A percentile compares a stretch with the other conserved stretches of the same genome.
phyloP scores from a whole-genome alignment of 2,113 vertebrate genomes.

The Dicaeum eximium region DNA sequence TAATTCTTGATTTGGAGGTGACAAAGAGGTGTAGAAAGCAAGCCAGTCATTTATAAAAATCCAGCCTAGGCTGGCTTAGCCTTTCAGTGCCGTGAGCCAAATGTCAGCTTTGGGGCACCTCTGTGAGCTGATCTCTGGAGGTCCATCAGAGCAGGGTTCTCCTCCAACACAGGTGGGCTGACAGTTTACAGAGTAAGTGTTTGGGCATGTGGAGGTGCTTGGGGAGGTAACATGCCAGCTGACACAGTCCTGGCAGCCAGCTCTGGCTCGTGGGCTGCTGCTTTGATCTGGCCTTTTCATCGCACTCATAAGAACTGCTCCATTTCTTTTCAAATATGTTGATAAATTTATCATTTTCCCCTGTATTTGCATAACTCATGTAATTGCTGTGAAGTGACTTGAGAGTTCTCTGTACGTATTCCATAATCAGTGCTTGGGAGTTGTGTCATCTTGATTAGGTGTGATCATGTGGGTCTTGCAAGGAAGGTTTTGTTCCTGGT shows the following conservation, averaged over 20 bases:
- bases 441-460: conserved; percentile 52
- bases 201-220: conserved; percentile 19
- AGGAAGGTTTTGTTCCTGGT: conserved; percentile 11
- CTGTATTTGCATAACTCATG: not conserved
- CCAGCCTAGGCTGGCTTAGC: not conserved
- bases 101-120: not conserved
- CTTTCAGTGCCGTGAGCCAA: not conserved
- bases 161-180: conserved; percentile 22
- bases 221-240: conserved; percentile 9
- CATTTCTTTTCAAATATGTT: not conserved
- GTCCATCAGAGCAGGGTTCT: not conserved
- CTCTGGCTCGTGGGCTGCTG: conserved; percentile 1
- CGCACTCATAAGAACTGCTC: not conserved
- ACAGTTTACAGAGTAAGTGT: conserved; percentile 36
- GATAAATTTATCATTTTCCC: conserved; percentile 36
- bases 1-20: conserved; percentile 16
- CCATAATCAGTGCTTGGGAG: conserved; percentile 28
- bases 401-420: not conserved
- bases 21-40: conserved; percentile 31
- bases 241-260: conserved; percentile 14
- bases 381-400: not conserved
- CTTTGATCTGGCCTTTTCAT: conserved; percentile 43
- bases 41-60: not conserved
- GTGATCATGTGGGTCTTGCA: not conserved
- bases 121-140: not conserved